These are phyloP conservation scores for Synergus itoensis DNA, from an alignment of 2,888 invertebrate species.

Conservation along the genomic window DNA sequence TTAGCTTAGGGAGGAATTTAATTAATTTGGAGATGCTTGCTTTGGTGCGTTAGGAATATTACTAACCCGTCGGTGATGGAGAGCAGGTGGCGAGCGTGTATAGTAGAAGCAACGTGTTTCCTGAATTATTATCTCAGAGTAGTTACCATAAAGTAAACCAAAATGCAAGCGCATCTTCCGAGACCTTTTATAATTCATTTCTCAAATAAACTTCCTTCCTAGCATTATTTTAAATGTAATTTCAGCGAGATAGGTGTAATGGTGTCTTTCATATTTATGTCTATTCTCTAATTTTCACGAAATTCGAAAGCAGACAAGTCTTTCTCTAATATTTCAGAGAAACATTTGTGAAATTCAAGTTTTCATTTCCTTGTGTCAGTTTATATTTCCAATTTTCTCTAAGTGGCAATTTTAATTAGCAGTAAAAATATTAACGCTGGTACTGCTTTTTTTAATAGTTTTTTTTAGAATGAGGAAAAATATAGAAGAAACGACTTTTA, in stretches of 20 bases:
- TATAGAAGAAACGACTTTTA: background rate
- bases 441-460: background rate
- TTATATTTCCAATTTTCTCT: background rate
- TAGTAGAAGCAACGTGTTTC: slow-evolving; percentile 1
- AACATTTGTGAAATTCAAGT: background rate
- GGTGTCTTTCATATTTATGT: background rate
- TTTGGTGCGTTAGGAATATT: slow-evolving; percentile 36
- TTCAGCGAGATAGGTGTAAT: background rate
- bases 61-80: slow-evolving; percentile 20
- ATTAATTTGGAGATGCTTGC: slow-evolving; percentile 51
- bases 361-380: background rate
- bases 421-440: background rate
- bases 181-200: background rate
- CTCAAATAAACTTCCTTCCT: background rate
- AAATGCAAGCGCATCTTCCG: background rate
- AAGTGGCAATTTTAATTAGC: background rate
- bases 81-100: slow-evolving; percentile 33
- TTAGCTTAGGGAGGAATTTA: slow-evolving; percentile 51
- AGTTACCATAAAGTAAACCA: slow-evolving; percentile 23
- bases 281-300: background rate
- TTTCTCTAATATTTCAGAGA: background rate
- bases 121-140: slow-evolving; percentile 19
- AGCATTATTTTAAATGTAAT: slow-evolving; percentile 5
- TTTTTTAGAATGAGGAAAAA: background rate
- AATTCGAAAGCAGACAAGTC: background rate